Conservation (phyloP, 2,113 vertebrate genomes). For the Megaceryle maxima region DNA sequence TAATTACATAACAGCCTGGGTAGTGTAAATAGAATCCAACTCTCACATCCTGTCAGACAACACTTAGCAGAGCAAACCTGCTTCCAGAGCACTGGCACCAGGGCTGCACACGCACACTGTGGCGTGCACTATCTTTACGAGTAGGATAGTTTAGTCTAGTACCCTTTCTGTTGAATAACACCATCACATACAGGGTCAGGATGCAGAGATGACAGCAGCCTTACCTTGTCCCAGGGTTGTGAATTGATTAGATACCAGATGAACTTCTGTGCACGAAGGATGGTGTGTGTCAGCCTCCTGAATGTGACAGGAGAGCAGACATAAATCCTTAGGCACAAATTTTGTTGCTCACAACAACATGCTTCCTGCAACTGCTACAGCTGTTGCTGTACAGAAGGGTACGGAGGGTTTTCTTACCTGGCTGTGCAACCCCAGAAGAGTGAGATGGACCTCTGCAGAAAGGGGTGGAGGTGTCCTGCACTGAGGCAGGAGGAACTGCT, state of each 20-base stretch:
- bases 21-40: neutral
- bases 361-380: neutral
- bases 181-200: neutral
- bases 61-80: conserved; percentile 9
- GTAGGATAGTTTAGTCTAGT: conserved; percentile 38
- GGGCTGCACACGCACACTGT: neutral
- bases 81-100: neutral
- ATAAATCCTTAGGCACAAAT: neutral
- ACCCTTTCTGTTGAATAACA: conserved; percentile 28
- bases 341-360: neutral
- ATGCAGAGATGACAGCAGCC: conserved; percentile 5
- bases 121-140: conserved; percentile 18
- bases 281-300: neutral
- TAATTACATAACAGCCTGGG: neutral
- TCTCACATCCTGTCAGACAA: neutral
- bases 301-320: neutral
- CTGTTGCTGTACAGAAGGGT: neutral
- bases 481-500: neutral
- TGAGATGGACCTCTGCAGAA: neutral
- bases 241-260: neutral
- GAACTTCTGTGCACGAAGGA: neutral
- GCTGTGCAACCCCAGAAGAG: neutral
- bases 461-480: neutral
- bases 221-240: neutral
- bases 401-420: neutral